phyloP scores from a whole-genome alignment of 2,113 vertebrate genomes.

The Rhineura floridana region DNA sequence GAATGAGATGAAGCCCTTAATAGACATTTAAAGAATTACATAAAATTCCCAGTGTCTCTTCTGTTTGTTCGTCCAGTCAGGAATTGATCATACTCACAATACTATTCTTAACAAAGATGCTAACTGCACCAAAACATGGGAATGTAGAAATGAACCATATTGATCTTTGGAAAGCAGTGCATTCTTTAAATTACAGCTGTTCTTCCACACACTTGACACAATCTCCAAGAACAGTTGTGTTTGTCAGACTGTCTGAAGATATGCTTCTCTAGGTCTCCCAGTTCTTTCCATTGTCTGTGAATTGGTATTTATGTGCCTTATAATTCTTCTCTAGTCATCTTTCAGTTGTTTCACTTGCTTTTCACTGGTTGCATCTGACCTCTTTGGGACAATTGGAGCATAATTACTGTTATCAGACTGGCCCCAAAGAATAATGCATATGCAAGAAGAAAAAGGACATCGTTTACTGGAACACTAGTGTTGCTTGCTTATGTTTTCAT shows the following conservation, averaged over 20 bases:
- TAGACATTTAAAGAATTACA: not conserved
- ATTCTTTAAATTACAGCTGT: not conserved
- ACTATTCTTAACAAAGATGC: not conserved
- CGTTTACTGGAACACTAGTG: not conserved
- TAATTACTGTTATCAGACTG: not conserved
- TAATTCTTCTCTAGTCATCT: not conserved
- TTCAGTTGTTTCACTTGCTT: not conserved
- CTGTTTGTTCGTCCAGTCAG: not conserved
- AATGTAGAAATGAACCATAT: not conserved
- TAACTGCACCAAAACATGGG: not conserved
- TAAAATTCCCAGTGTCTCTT: not conserved
- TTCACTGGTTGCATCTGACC: not conserved
- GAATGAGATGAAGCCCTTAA: not conserved
- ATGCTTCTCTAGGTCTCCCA: not conserved
- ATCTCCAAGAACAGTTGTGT: not conserved
- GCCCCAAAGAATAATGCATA: not conserved
- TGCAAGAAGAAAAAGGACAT: not conserved
- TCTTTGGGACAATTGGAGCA: not conserved
- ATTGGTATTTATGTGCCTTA: not conserved
- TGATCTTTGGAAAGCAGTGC: not conserved
- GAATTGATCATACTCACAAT: not conserved
- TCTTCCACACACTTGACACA: not conserved
- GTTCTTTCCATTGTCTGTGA: not conserved
- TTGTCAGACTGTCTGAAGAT: not conserved
- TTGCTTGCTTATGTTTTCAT: not conserved